Evolutionary conservation across 2,113 vertebrate species (phyloP).

Genomic region (Acanthisitta chloris): DNA sequence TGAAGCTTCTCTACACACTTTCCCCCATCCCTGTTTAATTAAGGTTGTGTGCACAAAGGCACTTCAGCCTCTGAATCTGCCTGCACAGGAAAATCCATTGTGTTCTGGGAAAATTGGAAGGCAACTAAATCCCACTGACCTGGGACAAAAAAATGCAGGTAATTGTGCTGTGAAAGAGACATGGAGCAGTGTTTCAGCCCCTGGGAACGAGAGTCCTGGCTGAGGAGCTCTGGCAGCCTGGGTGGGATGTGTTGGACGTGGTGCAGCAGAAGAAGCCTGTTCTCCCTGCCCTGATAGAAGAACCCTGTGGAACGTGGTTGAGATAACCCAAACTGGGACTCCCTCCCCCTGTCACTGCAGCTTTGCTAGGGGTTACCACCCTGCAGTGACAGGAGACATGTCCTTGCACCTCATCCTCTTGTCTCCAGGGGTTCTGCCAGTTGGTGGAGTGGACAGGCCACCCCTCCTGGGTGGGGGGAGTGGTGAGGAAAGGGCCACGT

Average conservation of each 20-base stretch:
- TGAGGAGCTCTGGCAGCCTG: neutral
- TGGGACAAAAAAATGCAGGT: neutral
- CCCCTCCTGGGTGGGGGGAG: neutral
- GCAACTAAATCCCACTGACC: neutral
- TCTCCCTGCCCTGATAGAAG: neutral
- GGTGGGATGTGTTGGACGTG: neutral
- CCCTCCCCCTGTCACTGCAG: neutral
- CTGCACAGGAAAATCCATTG: neutral
- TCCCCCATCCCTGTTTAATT: neutral
- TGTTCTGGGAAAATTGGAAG: neutral
- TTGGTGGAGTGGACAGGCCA: neutral
- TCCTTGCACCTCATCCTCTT: neutral
- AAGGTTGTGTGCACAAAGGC: neutral
- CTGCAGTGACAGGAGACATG: neutral
- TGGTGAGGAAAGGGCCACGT: rapidly evolving
- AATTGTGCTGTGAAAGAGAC: neutral
- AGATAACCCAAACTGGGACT: neutral
- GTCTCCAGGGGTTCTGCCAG: neutral
- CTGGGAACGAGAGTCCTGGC: neutral
- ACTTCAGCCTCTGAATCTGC: neutral
- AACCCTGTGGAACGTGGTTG: neutral
- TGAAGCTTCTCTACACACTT: neutral
- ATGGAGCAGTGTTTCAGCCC: neutral
- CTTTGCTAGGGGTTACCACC: neutral
- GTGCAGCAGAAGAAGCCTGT: rapidly evolving